Base-by-base conservation (phyloP, 2,888 invertebrate species). In the Diarsia dahlii region DNA sequence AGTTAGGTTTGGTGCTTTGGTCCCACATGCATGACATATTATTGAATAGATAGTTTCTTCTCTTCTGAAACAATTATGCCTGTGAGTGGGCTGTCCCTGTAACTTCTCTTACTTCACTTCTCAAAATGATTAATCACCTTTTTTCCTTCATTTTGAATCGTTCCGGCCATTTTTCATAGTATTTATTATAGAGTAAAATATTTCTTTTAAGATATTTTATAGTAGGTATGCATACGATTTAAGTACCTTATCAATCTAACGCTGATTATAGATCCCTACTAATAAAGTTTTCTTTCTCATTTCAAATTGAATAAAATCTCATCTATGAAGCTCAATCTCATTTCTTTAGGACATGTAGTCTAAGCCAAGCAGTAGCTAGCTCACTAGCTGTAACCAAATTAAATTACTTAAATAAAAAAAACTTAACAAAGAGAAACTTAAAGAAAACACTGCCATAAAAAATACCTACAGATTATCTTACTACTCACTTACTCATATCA, bases 141-240 rank as follows among this genome's bases (percentile, higher is more conserved):
- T 85, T 90, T 90, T 88, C 89, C 91, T 92, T 93, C 87, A 90
- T 92, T 94, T 95, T 90, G 90, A 94, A 94, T 93, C 87, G 92
- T 94, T 96, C 96, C 96, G 96, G 95, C 96, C 96, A 96, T 96
- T 95, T 96, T 96, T 91, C 90, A 93, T 96, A 96, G 95, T 88
- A 90, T 90, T 89, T 90, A 89, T 94, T 90, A 89, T 94, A 95
- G 93, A 90, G 81, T 92, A 91, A 91, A 89, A 84, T 88, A 90
- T 87, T 85, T 87, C 80, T 82, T 84, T 83, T 85, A 82, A 81
- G 79, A 73, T 70, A 74, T 76, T 79, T 70, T 74, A 70, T 74
- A 82, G 34, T 77, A 71, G 75, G 52, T 76, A 74, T 76, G 64
- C 74, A 65, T 76, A 73, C 74, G 70, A 63, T 62, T 39, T 78